Conservation (phyloP, 2,797 vertebrate genomes). For the Enteromius thamalakanensis region DNA sequence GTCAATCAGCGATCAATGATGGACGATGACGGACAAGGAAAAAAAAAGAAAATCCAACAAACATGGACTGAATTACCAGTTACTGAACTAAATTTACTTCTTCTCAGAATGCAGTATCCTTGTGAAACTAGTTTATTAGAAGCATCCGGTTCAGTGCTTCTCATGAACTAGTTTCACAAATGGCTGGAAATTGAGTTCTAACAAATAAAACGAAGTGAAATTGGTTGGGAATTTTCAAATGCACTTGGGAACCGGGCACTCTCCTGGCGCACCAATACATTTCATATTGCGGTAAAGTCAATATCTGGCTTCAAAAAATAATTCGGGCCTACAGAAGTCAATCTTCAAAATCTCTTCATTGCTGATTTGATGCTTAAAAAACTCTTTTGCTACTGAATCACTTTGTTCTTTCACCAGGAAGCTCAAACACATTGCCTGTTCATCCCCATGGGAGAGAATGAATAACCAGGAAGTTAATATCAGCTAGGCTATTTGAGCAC, state of each 20-base stretch:
- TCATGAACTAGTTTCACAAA: slow-evolving; percentile 12
- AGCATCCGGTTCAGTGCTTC: neutral
- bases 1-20: slow-evolving; percentile 18
- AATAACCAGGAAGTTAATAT: slow-evolving; percentile 74
- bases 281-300: slow-evolving; percentile 7
- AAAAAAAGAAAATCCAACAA: neutral
- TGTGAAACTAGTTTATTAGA: slow-evolving; percentile 14
- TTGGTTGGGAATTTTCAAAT: slow-evolving; percentile 13
- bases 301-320: slow-evolving; percentile 29
- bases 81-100: neutral
- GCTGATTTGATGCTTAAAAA: slow-evolving; percentile 24
- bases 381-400: neutral
- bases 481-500: slow-evolving; percentile 74
- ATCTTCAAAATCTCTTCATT: slow-evolving; percentile 30
- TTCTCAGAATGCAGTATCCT: neutral
- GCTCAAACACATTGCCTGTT: slow-evolving; percentile 30
- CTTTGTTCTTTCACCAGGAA: slow-evolving; percentile 32
- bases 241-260: neutral
- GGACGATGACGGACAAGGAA: neutral
- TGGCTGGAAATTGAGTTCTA: slow-evolving; percentile 11
- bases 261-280: neutral
- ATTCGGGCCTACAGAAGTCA: slow-evolving; percentile 25
- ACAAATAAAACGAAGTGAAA: slow-evolving; percentile 30
- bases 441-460: slow-evolving; percentile 27
- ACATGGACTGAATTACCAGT: neutral